Percentiles rank a stretch among this genome's conserved stretches.
Evolutionary conservation across 2,888 invertebrate genomes (phyloP).

Genomic region (Byasa hedistus): DNA sequence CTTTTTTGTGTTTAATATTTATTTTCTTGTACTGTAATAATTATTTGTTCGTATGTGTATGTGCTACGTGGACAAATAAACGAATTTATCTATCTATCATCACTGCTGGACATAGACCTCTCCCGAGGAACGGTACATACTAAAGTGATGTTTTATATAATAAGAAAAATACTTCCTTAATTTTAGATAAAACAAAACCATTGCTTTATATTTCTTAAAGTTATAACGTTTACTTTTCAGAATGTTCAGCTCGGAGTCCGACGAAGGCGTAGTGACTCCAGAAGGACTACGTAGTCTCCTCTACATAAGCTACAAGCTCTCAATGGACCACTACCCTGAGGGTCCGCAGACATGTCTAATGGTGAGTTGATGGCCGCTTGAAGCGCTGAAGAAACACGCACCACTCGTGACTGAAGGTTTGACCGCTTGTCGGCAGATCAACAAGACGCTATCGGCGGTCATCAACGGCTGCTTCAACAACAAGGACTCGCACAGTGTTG

Average conservation of each 20-base stretch:
- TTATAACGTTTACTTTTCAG: conserved; percentile 42
- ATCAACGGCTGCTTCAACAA: conserved; percentile 90
- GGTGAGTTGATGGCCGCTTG: conserved; percentile 47
- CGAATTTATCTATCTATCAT: too few relatives aligned
- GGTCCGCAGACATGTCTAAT: conserved; percentile 82
- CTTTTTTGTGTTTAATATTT: too few relatives aligned
- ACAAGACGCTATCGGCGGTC: conserved; percentile 85
- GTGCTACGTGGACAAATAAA: too few relatives aligned
- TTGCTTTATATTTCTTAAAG: not conserved
- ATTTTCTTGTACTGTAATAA: too few relatives aligned
- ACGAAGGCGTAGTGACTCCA: conserved; percentile 80
- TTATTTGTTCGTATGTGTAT: too few relatives aligned
- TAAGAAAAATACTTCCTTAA: too few relatives aligned
- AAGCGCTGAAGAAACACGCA: conserved; percentile 16
- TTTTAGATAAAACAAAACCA: not conserved
- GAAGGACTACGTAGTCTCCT: conserved; percentile 83
- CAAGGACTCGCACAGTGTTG: conserved; percentile 85
- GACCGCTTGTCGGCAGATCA: conserved; percentile 66
- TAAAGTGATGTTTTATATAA: too few relatives aligned
- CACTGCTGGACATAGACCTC: too few relatives aligned
- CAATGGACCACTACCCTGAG: conserved; percentile 89
- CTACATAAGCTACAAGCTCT: conserved; percentile 87
- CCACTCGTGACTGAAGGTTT: conserved; percentile 10
- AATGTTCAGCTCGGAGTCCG: conserved; percentile 79
- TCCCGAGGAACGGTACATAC: too few relatives aligned